Evolutionary conservation across 1,140 invertebrate genomes (phyloP).

Genomic region (Eriosoma lanigerum): DNA sequence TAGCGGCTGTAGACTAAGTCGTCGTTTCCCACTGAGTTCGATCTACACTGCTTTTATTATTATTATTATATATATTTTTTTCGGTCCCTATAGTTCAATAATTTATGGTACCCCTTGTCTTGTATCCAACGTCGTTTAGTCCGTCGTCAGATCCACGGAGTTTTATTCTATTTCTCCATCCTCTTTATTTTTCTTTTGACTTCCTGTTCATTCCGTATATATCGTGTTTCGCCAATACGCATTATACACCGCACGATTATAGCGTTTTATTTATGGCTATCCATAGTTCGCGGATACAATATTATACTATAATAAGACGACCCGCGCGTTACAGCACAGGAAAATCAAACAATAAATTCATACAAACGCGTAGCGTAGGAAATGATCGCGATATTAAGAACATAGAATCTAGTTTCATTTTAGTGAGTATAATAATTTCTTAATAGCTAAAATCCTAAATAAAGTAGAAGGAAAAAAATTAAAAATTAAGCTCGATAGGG

Average conservation of each 20-base stretch:
- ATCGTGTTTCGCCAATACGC: no score
- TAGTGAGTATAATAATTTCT: no score
- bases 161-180: slow-evolving; percentile 24
- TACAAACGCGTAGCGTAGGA: no score
- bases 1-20: background rate
- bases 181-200: slow-evolving; percentile 8
- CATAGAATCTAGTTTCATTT: no score
- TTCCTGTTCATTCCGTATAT: background rate
- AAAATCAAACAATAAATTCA: no score
- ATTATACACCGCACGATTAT: background rate
- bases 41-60: slow-evolving; percentile 36
- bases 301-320: no score
- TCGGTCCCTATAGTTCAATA: slow-evolving; percentile 9
- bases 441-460: no score
- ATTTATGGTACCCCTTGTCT: slow-evolving; percentile 17
- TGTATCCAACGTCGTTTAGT: background rate
- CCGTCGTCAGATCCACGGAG: background rate
- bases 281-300: no score
- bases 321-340: no score
- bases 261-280: slow-evolving; percentile 31
- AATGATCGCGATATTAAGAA: no score
- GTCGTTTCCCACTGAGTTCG: slow-evolving; percentile 29
- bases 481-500: no score
- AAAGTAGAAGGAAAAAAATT: no score
- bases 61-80: background rate